Evolutionary conservation across 2,797 vertebrate genomes (phyloP).

Genomic region (Microctenopoma lineatum): DNA sequence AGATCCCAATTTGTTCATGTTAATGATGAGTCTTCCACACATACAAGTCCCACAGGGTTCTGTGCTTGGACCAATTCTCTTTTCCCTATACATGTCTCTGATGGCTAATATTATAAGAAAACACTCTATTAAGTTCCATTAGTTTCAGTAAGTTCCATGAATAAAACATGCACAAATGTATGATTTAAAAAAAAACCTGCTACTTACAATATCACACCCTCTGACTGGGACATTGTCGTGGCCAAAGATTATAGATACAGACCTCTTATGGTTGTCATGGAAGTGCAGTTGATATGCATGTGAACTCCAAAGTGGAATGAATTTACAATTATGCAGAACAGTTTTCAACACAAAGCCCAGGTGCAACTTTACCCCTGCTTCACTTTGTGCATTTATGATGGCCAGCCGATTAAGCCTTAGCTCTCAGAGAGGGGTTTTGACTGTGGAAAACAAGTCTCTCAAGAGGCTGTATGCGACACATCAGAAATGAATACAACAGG

Average conservation of each 20-base stretch:
- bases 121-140: too few relatives aligned
- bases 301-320: constrained; percentile 40
- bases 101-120: too few relatives aligned
- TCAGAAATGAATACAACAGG: constrained; percentile 63
- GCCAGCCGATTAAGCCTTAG: constrained; percentile 57
- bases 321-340: constrained; percentile 52
- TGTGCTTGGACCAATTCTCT: too few relatives aligned
- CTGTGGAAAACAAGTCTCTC: constrained; percentile 56
- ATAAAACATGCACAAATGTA: neutral
- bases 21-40: too few relatives aligned
- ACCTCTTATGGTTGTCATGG: neutral
- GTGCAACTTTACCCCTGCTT: constrained; percentile 40
- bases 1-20: too few relatives aligned
- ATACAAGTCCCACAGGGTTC: too few relatives aligned
- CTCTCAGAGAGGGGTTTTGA: constrained; percentile 66
- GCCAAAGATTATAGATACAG: too few relatives aligned
- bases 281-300: constrained; percentile 29
- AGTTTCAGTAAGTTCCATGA: neutral
- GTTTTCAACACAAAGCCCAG: constrained; percentile 24
- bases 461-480: constrained; percentile 62
- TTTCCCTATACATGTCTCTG: too few relatives aligned
- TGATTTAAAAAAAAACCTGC: neutral
- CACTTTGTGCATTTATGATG: constrained; percentile 43
- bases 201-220: too few relatives aligned
- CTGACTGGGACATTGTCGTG: too few relatives aligned